phyloP scores from a whole-genome alignment of 2,113 vertebrate genomes.

The Semnornis frantzii region DNA sequence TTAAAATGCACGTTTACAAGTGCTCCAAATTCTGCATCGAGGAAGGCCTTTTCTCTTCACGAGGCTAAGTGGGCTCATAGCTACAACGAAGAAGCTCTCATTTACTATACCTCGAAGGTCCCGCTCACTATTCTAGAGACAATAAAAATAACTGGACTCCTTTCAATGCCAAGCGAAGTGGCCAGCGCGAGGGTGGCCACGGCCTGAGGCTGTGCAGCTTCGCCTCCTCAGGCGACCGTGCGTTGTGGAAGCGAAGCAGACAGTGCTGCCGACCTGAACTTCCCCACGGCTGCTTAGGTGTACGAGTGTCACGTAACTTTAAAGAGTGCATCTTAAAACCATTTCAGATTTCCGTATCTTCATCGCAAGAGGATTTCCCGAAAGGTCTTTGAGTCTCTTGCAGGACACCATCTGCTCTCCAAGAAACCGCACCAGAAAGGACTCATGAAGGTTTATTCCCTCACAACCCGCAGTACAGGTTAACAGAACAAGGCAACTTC shows the following conservation, averaged over 20 bases:
- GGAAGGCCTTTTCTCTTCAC: not conserved
- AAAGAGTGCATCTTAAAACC: rapidly evolving
- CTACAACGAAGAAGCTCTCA: not conserved
- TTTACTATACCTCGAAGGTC: not conserved
- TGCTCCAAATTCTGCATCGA: not conserved
- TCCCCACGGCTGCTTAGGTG: rapidly evolving
- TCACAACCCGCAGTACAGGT: not conserved
- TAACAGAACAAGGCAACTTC: not conserved
- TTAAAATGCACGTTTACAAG: not conserved
- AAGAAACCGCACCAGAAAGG: not conserved
- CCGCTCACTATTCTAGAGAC: not conserved
- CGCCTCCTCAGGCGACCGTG: not conserved
- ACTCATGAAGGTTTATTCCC: not conserved
- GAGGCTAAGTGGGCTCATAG: not conserved
- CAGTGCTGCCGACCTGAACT: rapidly evolving
- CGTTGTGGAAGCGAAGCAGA: not conserved
- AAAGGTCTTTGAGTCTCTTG: not conserved
- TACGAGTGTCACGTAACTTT: not conserved
- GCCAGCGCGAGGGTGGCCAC: not conserved
- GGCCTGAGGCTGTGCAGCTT: not conserved
- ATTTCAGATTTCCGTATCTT: not conserved
- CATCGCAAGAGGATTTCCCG: not conserved
- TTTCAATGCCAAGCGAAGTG: not conserved
- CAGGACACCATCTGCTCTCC: not conserved
- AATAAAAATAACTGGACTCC: not conserved